Percentiles rank a stretch among this genome's conserved stretches.
Evolutionary conservation across 2,113 vertebrate species (phyloP).

Genomic region (Caranx melampygus): DNA sequence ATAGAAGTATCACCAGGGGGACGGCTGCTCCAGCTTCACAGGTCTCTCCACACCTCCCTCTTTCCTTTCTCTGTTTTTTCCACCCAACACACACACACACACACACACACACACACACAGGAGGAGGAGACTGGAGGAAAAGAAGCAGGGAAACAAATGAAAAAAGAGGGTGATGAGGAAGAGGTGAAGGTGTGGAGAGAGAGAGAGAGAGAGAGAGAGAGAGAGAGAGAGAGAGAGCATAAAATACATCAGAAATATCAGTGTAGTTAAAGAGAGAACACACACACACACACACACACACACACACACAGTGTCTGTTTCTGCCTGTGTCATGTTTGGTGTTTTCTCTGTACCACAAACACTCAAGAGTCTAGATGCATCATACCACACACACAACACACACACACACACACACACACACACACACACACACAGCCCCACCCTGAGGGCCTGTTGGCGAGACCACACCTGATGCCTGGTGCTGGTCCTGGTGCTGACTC

Average conservation of each 20-base stretch:
- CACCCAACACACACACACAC: constrained; percentile 30
- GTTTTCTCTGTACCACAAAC: constrained; percentile 10
- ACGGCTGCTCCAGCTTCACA: constrained; percentile 62
- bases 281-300: too few relatives aligned
- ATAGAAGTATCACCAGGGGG: constrained; percentile 72
- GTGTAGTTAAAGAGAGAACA: constrained; percentile 11
- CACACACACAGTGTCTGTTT: neutral
- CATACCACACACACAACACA: too few relatives aligned
- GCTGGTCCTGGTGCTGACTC: constrained; percentile 53
- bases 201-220: too few relatives aligned
- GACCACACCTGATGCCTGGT: constrained; percentile 61
- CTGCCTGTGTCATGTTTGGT: neutral
- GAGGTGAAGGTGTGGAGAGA: neutral
- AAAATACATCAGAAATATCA: constrained; percentile 12
- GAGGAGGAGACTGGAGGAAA: neutral
- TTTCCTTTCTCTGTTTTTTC: constrained; percentile 3
- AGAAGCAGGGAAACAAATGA: neutral
- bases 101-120: constrained; percentile 30
- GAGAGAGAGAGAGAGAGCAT: neutral
- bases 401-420: neutral
- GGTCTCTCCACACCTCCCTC: constrained; percentile 41
- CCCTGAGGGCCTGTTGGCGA: constrained; percentile 56
- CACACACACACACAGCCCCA: too few relatives aligned
- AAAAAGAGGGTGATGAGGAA: neutral
- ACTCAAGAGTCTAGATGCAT: constrained; percentile 1